Base-by-base conservation (phyloP, 2,113 vertebrate genomes). In the Crotophaga sulcirostris region DNA sequence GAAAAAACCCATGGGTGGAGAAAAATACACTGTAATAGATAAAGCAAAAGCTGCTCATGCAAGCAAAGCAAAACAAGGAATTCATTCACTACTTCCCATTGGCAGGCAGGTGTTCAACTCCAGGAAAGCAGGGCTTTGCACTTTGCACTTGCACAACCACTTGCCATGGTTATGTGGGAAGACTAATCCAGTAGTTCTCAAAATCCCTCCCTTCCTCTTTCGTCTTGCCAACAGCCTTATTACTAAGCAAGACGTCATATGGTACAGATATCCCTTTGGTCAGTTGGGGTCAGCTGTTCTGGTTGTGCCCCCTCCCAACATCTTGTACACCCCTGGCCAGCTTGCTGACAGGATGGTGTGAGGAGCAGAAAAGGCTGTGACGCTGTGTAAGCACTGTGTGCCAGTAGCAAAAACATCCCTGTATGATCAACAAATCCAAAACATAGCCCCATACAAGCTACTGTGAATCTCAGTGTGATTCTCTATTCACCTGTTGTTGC, bases 101-200 rank as follows among this genome's bases (percentile, higher is more conserved):
- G 7, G 16, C 40, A 74, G n/a, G 20, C 9, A 54, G 26, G 24
- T 14, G 36, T 60, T 74, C 54, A 44, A 25, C 24, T 14, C 33
- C 23, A 26, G 36, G 19, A 45, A 20, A 69, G 11, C 28, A 45
- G 28, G 14, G 33, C 11, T 58, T 10, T 21, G n/a, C n/a, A n/a
- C n/a, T n/a, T n/a, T n/a, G n/a, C n/a, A n/a, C n/a, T n/a, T n/a
- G n/a, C n/a, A n/a, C n/a, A n/a, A 34, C 20, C 64, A 31, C 1
- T 0, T 2, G 0, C 11, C 62, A n/a, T 1, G 1, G 6, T 24
- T 23, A 42, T 9, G 2, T 62, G 21, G 34, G 17, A 68, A 68
- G 26, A 62, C 12, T 51, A 56, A 63, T 0, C 0, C 12, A 12
- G 6, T 49, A 1, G 6, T 12, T 52, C 33, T 4, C 3, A 59